Evolutionary conservation across 2,888 invertebrate species (phyloP).

Genomic region (Polylopha cassiicola): DNA sequence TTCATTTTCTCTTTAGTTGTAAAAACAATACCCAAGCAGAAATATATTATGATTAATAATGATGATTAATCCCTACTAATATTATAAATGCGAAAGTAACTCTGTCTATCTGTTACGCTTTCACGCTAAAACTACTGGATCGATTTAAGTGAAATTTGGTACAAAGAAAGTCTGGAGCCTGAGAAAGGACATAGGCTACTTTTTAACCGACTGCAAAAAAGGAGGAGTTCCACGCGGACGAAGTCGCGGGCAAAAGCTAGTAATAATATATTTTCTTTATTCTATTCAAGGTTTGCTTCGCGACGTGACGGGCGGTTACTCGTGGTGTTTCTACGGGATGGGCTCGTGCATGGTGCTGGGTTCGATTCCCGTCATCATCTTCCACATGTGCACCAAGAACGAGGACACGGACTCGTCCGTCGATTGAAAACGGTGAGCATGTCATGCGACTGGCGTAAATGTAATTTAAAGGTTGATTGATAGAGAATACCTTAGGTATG

Average conservation of each 20-base stretch:
- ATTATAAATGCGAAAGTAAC: too few species aligned
- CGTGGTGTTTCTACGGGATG: conserved; percentile 85
- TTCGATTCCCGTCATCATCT: conserved; percentile 79
- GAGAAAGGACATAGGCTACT: too few species aligned
- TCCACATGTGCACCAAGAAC: conserved; percentile 60
- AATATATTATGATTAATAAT: not conserved
- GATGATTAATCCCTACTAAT: too few species aligned
- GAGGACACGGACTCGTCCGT: conserved; percentile 60
- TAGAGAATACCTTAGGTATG: not conserved
- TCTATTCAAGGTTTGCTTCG: conserved; percentile 74
- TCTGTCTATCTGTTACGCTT: too few species aligned
- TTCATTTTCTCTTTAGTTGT: too few species aligned
- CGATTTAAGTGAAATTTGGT: too few species aligned
- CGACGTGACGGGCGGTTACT: conserved; percentile 84
- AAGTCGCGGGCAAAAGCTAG: too few species aligned
- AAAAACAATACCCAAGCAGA: not conserved
- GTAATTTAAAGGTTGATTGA: not conserved
- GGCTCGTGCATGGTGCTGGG: conserved; percentile 86
- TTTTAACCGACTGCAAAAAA: too few species aligned
- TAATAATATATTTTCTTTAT: not conserved
- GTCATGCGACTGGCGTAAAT: not conserved
- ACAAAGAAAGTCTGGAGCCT: too few species aligned
- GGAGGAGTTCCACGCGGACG: too few species aligned
- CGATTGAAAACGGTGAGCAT: conserved; percentile 39
- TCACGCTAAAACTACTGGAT: too few species aligned